A percentile compares a stretch with the other conserved stretches of the same genome.
These are phyloP conservation scores for Philhelius pedissequus DNA, from an alignment of 2,888 invertebrate genomes.

Conservation along the genomic window DNA sequence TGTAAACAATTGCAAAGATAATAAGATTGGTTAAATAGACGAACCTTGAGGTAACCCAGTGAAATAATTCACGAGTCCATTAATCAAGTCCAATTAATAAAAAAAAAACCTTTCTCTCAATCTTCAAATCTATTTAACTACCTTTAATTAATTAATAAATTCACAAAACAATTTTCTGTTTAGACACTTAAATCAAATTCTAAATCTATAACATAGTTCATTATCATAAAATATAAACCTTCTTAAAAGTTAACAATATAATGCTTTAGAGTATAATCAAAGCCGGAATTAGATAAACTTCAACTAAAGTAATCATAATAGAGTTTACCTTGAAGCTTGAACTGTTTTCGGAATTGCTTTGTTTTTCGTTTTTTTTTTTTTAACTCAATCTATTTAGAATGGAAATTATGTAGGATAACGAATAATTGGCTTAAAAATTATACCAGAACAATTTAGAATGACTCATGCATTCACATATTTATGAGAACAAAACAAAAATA, in stretches of 20 bases:
- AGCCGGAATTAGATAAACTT: conserved; percentile 29
- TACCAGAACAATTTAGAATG: conserved; percentile 19
- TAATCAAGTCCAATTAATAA: neutral
- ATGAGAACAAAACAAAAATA: conserved; percentile 8
- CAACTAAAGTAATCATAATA: conserved; percentile 12
- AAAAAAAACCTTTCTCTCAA: neutral
- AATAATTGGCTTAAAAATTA: conserved; percentile 20
- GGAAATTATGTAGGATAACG: conserved; percentile 22
- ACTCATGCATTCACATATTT: conserved; percentile 17
- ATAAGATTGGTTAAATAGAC: neutral
- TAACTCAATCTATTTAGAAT: neutral
- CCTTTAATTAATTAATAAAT: neutral
- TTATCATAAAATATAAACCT: neutral
- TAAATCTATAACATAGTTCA: neutral
- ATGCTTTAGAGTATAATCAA: neutral
- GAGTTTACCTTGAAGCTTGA: conserved; percentile 35
- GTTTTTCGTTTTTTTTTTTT: neutral
- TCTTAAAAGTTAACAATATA: neutral
- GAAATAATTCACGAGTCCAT: neutral
- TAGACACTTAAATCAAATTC: neutral
- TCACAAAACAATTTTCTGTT: neutral
- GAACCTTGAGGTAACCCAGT: neutral
- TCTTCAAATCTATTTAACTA: neutral
- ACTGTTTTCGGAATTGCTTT: neutral
- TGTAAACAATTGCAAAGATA: too few species aligned